A percentile compares a stretch with the other conserved stretches of the same genome.
These are phyloP conservation scores for Pterostichus madidus DNA, from an alignment of 2,888 invertebrate genomes.

Conservation along the genomic window DNA sequence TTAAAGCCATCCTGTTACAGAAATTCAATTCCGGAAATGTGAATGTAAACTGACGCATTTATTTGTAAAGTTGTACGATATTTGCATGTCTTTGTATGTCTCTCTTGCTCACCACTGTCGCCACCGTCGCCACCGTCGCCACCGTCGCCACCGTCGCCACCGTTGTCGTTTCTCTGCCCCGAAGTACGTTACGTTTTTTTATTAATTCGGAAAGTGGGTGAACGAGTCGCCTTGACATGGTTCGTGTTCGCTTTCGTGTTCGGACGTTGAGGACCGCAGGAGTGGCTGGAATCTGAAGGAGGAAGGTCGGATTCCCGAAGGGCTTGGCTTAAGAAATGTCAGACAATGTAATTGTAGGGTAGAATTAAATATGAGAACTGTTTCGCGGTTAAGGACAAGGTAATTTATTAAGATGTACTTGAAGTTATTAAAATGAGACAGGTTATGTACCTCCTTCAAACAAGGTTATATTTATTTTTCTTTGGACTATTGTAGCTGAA, in stretches of 20 bases:
- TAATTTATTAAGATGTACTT: too few species aligned
- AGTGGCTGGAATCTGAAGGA: background rate
- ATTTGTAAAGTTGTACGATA: conserved; percentile 15
- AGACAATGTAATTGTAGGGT: background rate
- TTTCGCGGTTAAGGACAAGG: too few species aligned
- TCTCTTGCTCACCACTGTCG: too few species aligned
- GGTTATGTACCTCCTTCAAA: too few species aligned
- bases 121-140: background rate
- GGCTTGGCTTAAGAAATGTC: too few species aligned
- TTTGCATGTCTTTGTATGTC: conserved; percentile 3
- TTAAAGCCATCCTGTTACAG: background rate
- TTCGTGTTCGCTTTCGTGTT: conserved; percentile 2
- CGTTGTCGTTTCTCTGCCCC: background rate
- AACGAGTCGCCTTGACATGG: conserved; percentile 1
- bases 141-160: background rate
- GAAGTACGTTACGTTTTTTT: background rate
- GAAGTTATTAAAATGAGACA: too few species aligned
- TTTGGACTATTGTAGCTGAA: too few species aligned
- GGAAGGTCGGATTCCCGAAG: too few species aligned
- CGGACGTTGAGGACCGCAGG: background rate
- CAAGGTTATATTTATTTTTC: too few species aligned
- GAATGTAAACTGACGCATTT: conserved; percentile 14
- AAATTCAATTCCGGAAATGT: conserved; percentile 8
- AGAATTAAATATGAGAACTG: background rate
- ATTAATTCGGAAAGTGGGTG: conserved; percentile 13